Conservation (phyloP, 2,888 invertebrate species). For the Watsonalla cultraria region DNA sequence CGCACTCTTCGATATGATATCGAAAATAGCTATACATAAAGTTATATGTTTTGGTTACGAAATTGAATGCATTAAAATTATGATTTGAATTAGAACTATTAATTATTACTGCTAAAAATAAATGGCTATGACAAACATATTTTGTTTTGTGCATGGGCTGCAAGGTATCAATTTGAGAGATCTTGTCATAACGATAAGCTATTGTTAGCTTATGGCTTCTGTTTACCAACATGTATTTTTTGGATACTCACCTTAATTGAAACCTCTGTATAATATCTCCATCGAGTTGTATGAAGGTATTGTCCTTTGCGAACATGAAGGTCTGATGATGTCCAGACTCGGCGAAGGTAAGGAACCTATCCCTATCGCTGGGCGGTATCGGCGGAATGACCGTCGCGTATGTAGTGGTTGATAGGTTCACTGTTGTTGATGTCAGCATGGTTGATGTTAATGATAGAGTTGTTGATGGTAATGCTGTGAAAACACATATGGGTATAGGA, state of each 20-base stretch:
- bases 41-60: no score
- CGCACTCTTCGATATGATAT: no score
- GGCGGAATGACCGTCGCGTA: constrained; percentile 76
- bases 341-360: constrained; percentile 89
- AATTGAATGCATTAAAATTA: no score
- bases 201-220: no score
- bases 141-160: no score
- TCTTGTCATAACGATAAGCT: no score
- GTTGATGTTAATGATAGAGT: constrained; percentile 48
- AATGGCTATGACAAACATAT: no score
- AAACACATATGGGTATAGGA: background rate
- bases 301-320: constrained; percentile 95
- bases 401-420: constrained; percentile 62
- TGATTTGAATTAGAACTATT: no score
- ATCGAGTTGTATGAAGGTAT: constrained; percentile 93
- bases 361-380: constrained; percentile 85
- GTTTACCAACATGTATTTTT: no score
- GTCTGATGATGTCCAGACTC: constrained; percentile 91
- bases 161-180: no score
- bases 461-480: constrained; percentile 59
- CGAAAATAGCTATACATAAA: no score
- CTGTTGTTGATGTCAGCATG: constrained; percentile 55
- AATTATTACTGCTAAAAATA: no score
- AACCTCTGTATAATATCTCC: constrained; percentile 94
- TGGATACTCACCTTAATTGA: constrained; percentile 86